These are phyloP conservation scores for Trichonephila inaurata DNA, from an alignment of 1,140 invertebrate species.

Conservation along the genomic window DNA sequence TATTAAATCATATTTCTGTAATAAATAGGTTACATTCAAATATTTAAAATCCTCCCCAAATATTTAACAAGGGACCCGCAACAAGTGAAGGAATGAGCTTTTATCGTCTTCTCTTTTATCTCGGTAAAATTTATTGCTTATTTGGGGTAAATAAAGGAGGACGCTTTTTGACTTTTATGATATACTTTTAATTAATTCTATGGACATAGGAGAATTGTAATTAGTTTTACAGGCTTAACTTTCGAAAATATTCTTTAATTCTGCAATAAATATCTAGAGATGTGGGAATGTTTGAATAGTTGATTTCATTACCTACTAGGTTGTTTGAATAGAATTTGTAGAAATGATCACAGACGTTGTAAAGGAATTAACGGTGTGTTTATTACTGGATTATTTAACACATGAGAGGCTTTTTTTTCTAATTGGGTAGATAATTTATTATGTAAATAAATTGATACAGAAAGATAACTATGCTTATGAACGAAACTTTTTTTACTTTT, in stretches of 20 bases:
- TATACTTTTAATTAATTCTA: background rate
- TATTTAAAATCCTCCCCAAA: background rate
- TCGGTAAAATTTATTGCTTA: background rate
- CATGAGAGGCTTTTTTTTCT: too few species aligned
- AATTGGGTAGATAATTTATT: too few species aligned
- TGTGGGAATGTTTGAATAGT: background rate
- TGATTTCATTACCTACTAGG: background rate
- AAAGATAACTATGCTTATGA: too few species aligned
- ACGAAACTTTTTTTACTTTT: too few species aligned
- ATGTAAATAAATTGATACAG: too few species aligned
- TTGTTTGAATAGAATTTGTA: background rate
- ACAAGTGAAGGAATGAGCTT: background rate
- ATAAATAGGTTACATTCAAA: background rate
- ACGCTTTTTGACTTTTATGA: background rate
- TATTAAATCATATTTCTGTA: background rate
- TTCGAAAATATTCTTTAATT: background rate
- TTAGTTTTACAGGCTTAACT: background rate
- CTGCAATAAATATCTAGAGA: background rate
- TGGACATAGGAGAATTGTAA: background rate
- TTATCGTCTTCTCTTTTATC: background rate
- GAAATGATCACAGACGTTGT: background rate
- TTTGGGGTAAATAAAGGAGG: slow-evolving; percentile 5
- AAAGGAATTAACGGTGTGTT: background rate
- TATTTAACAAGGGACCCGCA: slow-evolving; percentile 4
- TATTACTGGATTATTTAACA: background rate